Conservation (phyloP, 2,113 vertebrate species). For the Blennius ocellaris region DNA sequence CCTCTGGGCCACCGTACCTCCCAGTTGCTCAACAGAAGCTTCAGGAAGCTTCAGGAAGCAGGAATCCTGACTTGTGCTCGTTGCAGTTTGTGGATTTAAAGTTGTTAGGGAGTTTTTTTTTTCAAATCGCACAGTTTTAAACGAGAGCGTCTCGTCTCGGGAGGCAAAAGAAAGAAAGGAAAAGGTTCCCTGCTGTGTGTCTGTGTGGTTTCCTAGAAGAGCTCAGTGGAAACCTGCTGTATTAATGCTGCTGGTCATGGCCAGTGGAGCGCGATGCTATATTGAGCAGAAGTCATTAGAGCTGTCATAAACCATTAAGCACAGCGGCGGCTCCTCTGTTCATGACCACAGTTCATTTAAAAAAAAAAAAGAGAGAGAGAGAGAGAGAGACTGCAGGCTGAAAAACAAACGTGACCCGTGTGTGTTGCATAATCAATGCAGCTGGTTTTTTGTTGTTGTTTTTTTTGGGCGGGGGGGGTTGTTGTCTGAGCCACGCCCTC, state of each 20-base stretch:
- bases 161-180: neutral
- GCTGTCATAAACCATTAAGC: slow-evolving; percentile 53
- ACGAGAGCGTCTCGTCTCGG: too few relatives aligned
- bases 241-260: slow-evolving; percentile 26
- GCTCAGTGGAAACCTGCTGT: slow-evolving; percentile 3
- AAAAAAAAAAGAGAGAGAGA: neutral
- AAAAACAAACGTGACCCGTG: neutral
- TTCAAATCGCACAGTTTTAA: too few relatives aligned
- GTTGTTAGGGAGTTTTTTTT: too few relatives aligned
- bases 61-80: too few relatives aligned
- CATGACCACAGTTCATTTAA: slow-evolving; percentile 3
- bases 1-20: too few relatives aligned
- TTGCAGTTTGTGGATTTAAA: too few relatives aligned
- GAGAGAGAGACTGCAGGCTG: neutral
- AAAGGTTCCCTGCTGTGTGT: slow-evolving; percentile 4
- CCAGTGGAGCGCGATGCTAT: slow-evolving; percentile 20
- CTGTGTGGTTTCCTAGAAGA: neutral
- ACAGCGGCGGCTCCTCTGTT: slow-evolving; percentile 23
- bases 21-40: too few relatives aligned
- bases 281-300: slow-evolving; percentile 53
- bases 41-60: too few relatives aligned
- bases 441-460: too few relatives aligned
- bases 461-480: slow-evolving; percentile 1
- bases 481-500: slow-evolving; percentile 54
- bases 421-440: slow-evolving; percentile 71